These are phyloP conservation scores for Teleogryllus occipitalis DNA, from an alignment of 1,140 invertebrate species.

Conservation along the genomic window DNA sequence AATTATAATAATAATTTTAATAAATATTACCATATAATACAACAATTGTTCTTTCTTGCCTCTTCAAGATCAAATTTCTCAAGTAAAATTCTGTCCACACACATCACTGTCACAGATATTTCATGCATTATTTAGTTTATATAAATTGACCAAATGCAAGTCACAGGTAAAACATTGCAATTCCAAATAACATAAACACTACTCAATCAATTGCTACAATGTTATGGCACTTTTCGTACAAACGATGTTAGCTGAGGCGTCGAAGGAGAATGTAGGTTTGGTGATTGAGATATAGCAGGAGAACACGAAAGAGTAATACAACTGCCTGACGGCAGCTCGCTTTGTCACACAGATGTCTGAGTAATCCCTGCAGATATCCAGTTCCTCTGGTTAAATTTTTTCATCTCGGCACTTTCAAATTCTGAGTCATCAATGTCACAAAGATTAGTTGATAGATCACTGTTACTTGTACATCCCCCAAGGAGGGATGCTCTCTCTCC, in stretches of 20 bases:
- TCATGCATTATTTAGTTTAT: neutral
- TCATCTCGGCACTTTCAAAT: conserved; percentile 50
- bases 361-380: conserved; percentile 44
- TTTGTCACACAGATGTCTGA: conserved; percentile 50
- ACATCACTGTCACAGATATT: neutral
- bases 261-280: neutral
- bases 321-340: neutral
- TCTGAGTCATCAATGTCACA: conserved; percentile 93
- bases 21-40: conserved; percentile 1
- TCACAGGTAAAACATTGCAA: neutral
- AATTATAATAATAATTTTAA: neutral
- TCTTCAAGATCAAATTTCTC: neutral
- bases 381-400: conserved; percentile 38
- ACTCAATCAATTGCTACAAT: neutral
- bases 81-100: neutral
- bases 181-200: neutral
- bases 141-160: neutral
- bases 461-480: conserved; percentile 59
- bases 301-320: neutral
- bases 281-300: neutral
- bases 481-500: conserved; percentile 65
- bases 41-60: neutral
- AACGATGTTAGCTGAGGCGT: neutral
- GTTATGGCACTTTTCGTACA: neutral
- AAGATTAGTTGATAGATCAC: conserved; percentile 76